Percentiles rank a stretch among this genome's conserved stretches.
Conservation (phyloP, 2,113 vertebrate species). For the Macquaria ambigua region DNA sequence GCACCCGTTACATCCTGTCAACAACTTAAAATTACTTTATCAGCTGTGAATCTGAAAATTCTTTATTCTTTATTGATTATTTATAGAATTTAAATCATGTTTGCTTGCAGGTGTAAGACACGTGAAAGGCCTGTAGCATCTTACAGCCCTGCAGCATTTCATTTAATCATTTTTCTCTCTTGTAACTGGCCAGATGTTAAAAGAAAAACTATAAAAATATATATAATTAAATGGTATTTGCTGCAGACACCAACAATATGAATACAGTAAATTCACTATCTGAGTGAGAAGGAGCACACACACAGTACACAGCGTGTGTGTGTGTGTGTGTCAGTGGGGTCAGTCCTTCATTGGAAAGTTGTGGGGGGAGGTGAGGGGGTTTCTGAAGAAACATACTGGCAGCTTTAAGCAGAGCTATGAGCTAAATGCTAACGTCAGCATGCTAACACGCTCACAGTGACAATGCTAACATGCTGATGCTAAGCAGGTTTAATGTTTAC, state of each 20-base stretch:
- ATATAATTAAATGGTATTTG: background rate
- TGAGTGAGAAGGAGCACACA: background rate
- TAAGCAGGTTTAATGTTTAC: too few relatives aligned
- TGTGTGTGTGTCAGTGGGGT: too few relatives aligned
- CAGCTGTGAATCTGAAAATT: background rate
- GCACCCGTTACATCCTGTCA: slow-evolving; percentile 41
- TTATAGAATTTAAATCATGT: background rate
- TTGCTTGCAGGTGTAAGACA: background rate
- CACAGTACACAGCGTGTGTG: too few relatives aligned
- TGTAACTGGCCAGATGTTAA: background rate
- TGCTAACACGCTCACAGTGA: too few relatives aligned
- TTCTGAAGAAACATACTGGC: too few relatives aligned
- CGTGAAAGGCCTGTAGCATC: background rate
- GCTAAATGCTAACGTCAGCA: too few relatives aligned
- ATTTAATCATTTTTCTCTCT: background rate
- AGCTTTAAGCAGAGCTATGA: too few relatives aligned
- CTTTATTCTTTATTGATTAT: too few relatives aligned
- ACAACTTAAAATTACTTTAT: background rate
- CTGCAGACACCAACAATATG: background rate
- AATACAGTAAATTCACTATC: background rate
- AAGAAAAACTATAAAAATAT: background rate
- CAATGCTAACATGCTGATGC: background rate
- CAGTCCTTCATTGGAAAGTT: too few relatives aligned
- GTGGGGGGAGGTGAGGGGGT: too few relatives aligned
- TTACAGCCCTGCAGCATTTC: background rate